Base-by-base conservation (phyloP, 2,797 vertebrate species). In the Acanthopagrus latus region DNA sequence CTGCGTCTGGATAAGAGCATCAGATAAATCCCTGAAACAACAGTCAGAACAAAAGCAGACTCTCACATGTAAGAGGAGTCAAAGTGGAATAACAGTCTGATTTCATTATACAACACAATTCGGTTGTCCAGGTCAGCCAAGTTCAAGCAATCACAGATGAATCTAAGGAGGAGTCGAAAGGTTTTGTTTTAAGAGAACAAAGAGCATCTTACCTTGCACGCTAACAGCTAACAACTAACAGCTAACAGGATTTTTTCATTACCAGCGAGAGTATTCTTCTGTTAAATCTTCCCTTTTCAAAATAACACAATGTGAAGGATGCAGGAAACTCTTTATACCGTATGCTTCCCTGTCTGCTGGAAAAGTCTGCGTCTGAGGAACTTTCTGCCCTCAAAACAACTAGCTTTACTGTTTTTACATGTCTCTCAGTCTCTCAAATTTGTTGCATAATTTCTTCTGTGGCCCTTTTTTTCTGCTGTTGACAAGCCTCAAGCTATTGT, bases 141-240 rank as follows among this genome's bases (percentile, higher is more conserved):
- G 85, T 86, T 82, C 69, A 82, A 74, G 64, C 77, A 84, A 76
- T 87, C 78, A 43, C 72, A 79, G 82, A 83, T 64, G 76, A 77
- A 83, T 81, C 84, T 59, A 11, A 64, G 54, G 41, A 76, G 52
- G 44, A 66, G 64, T 43, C 23, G 16, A 64, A 69, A 71, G 43
- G 71, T 55, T 84, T 74, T 58, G 69, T 67, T 85, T 83, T 80
- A 18, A 74, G 77, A 77, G 83, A 89, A 88, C 76, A 83, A 85
- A 87, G 48, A 67, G 56, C 60, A 52, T 65, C 69, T 38, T 70
- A 74, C 82, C 68, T 75, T 59, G 57, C 74, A 84, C 46, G 57
- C 76, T 17, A 82, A 27, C 58, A 27, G 58, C 74, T 54, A 18
- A 41, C 48, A 27, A 21, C 25, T 74, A 70, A 73, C 76, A 11